Conservation (phyloP, 2,797 vertebrate species). For the Gobionotothen gibberifrons region DNA sequence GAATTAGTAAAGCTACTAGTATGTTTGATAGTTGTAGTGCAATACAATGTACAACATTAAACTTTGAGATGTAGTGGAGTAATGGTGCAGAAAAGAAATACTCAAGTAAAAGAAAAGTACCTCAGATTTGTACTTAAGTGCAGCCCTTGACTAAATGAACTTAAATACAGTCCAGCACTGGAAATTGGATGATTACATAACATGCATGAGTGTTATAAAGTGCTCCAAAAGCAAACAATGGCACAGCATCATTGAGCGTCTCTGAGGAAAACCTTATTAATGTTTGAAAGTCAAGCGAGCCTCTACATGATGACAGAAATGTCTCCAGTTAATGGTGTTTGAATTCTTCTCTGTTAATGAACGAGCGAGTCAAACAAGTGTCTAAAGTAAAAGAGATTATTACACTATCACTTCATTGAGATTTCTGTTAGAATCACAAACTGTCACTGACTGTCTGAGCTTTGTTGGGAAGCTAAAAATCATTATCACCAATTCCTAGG, state of each 20-base stretch:
- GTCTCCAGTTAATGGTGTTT: slow-evolving; percentile 29
- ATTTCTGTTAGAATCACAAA: slow-evolving; percentile 54
- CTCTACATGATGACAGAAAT: slow-evolving; percentile 28
- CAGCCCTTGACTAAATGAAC: too few species aligned
- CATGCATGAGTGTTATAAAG: neutral
- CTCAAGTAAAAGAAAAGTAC: too few species aligned
- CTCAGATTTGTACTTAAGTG: too few species aligned
- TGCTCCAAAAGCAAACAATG: neutral
- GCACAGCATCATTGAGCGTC: neutral
- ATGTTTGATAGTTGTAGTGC: too few species aligned
- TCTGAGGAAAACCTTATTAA: neutral
- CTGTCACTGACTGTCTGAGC: slow-evolving; percentile 29
- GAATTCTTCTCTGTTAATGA: slow-evolving; percentile 34
- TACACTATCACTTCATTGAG: slow-evolving; percentile 48
- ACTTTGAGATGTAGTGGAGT: too few species aligned
- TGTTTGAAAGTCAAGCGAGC: neutral
- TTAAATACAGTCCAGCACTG: too few species aligned
- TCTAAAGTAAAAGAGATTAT: slow-evolving; percentile 46
- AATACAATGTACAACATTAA: too few species aligned
- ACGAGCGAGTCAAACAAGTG: slow-evolving; percentile 49
- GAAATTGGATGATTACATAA: too few species aligned
- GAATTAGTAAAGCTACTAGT: too few species aligned
- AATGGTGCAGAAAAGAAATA: too few species aligned
- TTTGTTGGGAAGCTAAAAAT: slow-evolving; percentile 43
- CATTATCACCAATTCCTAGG: slow-evolving; percentile 38